phyloP scores from a whole-genome alignment of 1,140 invertebrate genomes.

The Colletes gigas region DNA sequence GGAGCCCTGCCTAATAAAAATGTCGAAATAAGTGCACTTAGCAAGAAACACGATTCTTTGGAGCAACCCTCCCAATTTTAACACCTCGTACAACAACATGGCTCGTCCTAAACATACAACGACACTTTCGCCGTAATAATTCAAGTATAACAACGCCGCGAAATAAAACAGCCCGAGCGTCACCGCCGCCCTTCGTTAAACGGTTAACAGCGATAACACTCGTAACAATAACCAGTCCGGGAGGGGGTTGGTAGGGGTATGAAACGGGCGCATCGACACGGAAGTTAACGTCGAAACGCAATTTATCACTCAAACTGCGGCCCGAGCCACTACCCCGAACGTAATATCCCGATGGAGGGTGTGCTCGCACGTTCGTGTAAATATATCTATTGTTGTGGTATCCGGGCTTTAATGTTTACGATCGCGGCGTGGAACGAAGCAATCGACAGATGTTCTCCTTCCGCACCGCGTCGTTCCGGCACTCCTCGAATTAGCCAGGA shows the following conservation, averaged over 20 bases:
- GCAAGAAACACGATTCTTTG: neutral
- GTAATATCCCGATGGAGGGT: conserved; percentile 15
- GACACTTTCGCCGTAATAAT: neutral
- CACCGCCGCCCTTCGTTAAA: neutral
- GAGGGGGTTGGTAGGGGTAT: neutral
- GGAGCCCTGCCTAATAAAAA: too few species aligned
- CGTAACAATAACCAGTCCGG: neutral
- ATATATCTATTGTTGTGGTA: conserved; percentile 47
- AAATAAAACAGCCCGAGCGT: neutral
- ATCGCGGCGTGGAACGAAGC: conserved; percentile 58
- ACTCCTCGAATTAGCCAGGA: conserved; percentile 56
- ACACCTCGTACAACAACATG: neutral
- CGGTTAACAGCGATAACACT: neutral
- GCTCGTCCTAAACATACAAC: neutral
- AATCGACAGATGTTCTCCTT: conserved; percentile 70
- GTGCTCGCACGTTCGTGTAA: conserved; percentile 37
- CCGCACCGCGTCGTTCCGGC: conserved; percentile 18
- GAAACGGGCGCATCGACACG: neutral
- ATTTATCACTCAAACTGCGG: conserved; percentile 41
- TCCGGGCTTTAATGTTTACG: conserved; percentile 63
- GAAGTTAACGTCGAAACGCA: conserved; percentile 31
- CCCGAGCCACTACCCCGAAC: conserved; percentile 9
- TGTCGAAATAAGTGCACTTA: too few species aligned
- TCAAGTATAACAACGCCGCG: neutral
- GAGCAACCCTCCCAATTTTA: neutral